Evolutionary conservation across 92 coral and sea anemone species (phyloP).

Genomic region (Pocillopora grandis): DNA sequence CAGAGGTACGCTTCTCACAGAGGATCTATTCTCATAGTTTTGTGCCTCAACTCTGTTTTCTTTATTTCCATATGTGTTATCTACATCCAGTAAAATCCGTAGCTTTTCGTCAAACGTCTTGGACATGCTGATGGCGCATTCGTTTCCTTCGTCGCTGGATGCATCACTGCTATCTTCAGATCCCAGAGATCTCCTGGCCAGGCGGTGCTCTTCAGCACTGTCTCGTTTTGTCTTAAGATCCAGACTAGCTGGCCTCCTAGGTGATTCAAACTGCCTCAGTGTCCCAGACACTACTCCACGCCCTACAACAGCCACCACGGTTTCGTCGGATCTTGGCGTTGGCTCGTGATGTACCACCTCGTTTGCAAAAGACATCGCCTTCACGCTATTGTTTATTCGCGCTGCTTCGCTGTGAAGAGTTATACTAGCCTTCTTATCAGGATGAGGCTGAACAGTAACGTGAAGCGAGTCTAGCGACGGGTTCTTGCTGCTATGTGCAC

Average conservation of each 20-base stretch:
- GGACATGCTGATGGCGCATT: constrained; percentile 76
- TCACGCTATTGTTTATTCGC: constrained; percentile 8
- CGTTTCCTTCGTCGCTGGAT: constrained; percentile 82
- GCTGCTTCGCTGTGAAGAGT: constrained; percentile 20
- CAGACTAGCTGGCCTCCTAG: constrained; percentile 82
- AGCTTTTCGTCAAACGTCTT: constrained; percentile 94
- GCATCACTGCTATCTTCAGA: constrained; percentile 91
- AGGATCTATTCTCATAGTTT: constrained; percentile 56
- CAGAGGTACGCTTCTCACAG: constrained; percentile 53
- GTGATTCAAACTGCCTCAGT: constrained; percentile 53
- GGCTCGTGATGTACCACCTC: constrained; percentile 1
- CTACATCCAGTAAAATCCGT: constrained; percentile 73
- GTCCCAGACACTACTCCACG: constrained; percentile 72
- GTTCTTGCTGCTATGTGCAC: constrained; percentile 82
- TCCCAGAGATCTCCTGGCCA: constrained; percentile 56
- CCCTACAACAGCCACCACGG: constrained; percentile 71
- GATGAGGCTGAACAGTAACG: constrained; percentile 42
- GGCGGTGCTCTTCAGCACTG: constrained; percentile 68
- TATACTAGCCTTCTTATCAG: constrained; percentile 21
- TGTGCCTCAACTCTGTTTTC: constrained; percentile 33
- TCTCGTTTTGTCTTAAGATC: constrained; percentile 74
- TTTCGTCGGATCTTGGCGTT: constrained; percentile 48
- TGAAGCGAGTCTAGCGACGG: constrained; percentile 85
- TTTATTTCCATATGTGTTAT: constrained; percentile 36
- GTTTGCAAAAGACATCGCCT: constrained; percentile 8